Conservation (phyloP, 2,888 invertebrate genomes). For the Lagria hirta region DNA sequence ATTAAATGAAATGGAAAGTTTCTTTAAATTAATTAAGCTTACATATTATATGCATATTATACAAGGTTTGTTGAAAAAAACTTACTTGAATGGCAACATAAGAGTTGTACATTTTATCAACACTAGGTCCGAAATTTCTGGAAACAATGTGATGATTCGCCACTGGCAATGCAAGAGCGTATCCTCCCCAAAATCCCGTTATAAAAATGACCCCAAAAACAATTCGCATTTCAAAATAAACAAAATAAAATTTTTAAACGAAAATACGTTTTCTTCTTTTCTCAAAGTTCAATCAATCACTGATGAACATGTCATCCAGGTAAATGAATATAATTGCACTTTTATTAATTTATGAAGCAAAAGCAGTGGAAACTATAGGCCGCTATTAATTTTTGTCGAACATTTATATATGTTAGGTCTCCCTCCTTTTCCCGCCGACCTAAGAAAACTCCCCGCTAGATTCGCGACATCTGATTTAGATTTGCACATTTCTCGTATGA, state of each 20-base stretch:
- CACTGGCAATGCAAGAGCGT: constrained; percentile 13
- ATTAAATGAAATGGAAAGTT: too few relatives aligned
- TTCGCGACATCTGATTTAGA: constrained; percentile 30
- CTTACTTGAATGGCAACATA: constrained; percentile 20
- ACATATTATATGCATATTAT: too few relatives aligned
- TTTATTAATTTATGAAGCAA: constrained; percentile 27
- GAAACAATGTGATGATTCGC: constrained; percentile 19
- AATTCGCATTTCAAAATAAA: constrained; percentile 34
- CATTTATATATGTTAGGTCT: constrained; percentile 35
- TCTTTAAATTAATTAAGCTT: too few relatives aligned
- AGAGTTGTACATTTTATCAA: constrained; percentile 26
- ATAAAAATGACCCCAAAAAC: constrained; percentile 32
- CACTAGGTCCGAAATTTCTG: constrained; percentile 27
- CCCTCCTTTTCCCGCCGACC: constrained; percentile 28
- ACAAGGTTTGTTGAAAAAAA: constrained; percentile 1
- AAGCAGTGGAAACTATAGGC: constrained; percentile 29
- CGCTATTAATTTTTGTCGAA: constrained; percentile 35
- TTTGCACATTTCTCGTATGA: constrained; percentile 30
- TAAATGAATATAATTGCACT: constrained; percentile 19
- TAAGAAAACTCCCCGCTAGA: constrained; percentile 30
- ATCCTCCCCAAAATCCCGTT: constrained; percentile 20
- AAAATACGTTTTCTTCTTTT: constrained; percentile 1
- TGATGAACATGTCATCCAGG: not conserved
- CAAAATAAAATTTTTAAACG: too few relatives aligned
- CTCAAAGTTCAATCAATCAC: not conserved